A percentile compares a stretch with the other conserved stretches of the same genome.
These are phyloP conservation scores for Dynastes grantii DNA, from an alignment of 2,888 invertebrate species.

Conservation along the genomic window DNA sequence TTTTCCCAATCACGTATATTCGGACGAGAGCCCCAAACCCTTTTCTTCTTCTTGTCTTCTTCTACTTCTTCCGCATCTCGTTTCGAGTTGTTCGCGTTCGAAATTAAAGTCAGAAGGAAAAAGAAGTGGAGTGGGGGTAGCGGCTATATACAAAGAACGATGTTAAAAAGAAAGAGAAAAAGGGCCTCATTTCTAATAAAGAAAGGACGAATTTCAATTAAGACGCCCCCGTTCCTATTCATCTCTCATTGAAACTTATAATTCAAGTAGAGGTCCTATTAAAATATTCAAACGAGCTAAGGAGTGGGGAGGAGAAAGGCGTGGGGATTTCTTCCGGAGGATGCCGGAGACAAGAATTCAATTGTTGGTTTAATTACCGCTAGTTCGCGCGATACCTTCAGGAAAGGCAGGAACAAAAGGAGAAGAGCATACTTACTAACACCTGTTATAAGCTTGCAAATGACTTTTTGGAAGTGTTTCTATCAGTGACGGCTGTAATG, in stretches of 20 bases:
- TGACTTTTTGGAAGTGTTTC: no score
- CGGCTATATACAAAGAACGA: conserved; percentile 3
- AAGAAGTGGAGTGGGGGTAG: background rate
- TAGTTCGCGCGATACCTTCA: conserved; percentile 45
- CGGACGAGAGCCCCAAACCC: conserved; percentile 18
- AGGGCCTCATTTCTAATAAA: conserved; percentile 39
- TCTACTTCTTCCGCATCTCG: conserved; percentile 5
- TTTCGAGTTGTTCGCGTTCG: conserved; percentile 19
- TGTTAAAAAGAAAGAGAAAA: conserved; percentile 25
- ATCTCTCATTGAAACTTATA: conserved; percentile 58
- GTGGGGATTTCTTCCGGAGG: no score
- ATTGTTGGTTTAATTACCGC: conserved; percentile 66
- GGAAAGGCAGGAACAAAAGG: no score
- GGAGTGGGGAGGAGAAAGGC: no score
- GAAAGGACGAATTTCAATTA: conserved; percentile 55
- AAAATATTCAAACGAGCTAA: conserved; percentile 63
- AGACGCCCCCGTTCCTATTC: conserved; percentile 54
- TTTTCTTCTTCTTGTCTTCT: conserved; percentile 9
- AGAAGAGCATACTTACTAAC: no score
- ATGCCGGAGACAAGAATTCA: conserved; percentile 58
- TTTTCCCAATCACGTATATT: conserved; percentile 45
- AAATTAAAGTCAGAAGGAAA: conserved; percentile 38
- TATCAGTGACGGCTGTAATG: no score
- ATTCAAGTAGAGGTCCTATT: conserved; percentile 62
- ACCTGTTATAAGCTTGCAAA: no score